Evolutionary conservation across 92 coral and sea anemone genomes (phyloP), one percentile per base, ranked within the genome.

Genomic region (Pocillopora meandrina): DNA sequence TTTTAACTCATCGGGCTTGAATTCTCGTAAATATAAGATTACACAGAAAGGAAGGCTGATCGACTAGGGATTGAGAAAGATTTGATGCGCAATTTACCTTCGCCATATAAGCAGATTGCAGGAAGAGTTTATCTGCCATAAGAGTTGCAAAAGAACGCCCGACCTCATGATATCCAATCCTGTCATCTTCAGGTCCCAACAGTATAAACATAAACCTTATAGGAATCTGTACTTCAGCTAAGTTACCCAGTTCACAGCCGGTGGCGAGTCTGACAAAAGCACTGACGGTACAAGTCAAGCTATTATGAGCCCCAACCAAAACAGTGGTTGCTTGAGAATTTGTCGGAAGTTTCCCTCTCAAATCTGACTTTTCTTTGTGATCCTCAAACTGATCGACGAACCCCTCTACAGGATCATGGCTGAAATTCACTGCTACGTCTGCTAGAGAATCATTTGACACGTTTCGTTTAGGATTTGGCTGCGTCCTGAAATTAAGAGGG

Each of bases 251-350:
- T 68, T 87, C 79, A 88, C 99, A 96, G 67, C 98, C 99, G 34
- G 66, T 78, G 16, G 87, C 95, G 58, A 96, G 86, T n/a, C 99
- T 92, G 13, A 93, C 94, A 79, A 96, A 96, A 26, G 93, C 95
- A 35, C 97, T 90, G n/a, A 90, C 81, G 31, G 88, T 86, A 10
- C 82, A 76, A 9, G 94, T 86, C 23, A 96, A 79, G 9, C 76
- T 89, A 61, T 76, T 52, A 72, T 89, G 95, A 34, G 92, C 89
- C 78, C 99, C 99, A 17, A 96, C 98, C 18, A 96, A 81, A 56
- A 96, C 99, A 12, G 99, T 94, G 17, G 99, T 96, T 4, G 98
- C 94, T 70, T 96, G 98, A 8, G 99, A 94, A 31, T 89, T 86
- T 63, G 90, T 88, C 7, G 98, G 98, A 49, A 96, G 85, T 71